Percentiles rank a stretch among this genome's conserved stretches.
Evolutionary conservation across 2,113 vertebrate species (phyloP).

Genomic region (Anguilla rostrata): DNA sequence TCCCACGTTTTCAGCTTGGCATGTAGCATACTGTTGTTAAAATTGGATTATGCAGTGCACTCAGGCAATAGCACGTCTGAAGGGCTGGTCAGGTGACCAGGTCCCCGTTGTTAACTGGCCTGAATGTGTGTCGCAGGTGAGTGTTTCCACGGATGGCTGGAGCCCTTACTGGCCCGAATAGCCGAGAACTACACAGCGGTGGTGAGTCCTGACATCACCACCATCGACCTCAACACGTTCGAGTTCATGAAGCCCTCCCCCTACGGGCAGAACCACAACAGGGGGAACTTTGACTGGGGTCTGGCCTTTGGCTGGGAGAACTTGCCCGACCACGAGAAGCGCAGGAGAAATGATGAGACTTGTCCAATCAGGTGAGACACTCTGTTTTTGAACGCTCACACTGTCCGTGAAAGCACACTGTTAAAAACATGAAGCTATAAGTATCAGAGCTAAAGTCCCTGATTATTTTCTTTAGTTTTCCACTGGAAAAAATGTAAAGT

Average conservation of each 20-base stretch:
- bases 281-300: conserved; percentile 97
- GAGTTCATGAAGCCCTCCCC: conserved; percentile 94
- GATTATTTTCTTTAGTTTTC: too few relatives aligned
- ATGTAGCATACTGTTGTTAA: neutral
- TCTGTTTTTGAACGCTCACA: neutral
- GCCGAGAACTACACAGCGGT: conserved; percentile 89
- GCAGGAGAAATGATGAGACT: conserved; percentile 90
- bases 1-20: neutral
- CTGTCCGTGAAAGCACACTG: neutral
- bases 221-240: conserved; percentile 95
- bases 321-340: conserved; percentile 85
- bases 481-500: too few relatives aligned
- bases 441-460: too few relatives aligned
- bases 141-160: conserved; percentile 94
- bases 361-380: conserved; percentile 85
- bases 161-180: conserved; percentile 92
- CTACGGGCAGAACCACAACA: conserved; percentile 88
- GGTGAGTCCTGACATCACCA: conserved; percentile 95
- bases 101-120: neutral
- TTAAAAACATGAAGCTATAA: too few relatives aligned
- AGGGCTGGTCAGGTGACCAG: neutral
- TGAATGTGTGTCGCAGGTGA: conserved; percentile 75
- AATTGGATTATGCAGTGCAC: neutral
- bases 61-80: neutral
- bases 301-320: conserved; percentile 94